These are phyloP conservation scores for Lycophotia porphyrea DNA, from an alignment of 2,888 invertebrate species.

Conservation along the genomic window DNA sequence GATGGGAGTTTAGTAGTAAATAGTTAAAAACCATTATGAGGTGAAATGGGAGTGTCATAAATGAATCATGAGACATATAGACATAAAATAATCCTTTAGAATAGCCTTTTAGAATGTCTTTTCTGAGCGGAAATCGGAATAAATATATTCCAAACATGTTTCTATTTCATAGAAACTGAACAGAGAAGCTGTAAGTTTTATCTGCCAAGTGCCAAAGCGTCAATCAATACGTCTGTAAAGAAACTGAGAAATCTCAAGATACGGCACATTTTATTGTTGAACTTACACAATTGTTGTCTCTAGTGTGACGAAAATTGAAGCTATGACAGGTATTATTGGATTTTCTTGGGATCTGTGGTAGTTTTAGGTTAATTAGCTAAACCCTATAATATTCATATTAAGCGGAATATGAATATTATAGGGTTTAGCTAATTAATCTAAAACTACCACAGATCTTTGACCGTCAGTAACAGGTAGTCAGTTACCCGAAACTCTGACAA, in stretches of 20 bases:
- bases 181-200: background rate
- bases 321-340: background rate
- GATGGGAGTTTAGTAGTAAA: background rate
- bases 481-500: no score
- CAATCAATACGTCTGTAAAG: background rate
- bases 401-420: no score
- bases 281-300: background rate
- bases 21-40: constrained; percentile 1
- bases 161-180: background rate
- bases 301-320: background rate
- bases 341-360: no score
- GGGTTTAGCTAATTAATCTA: background rate
- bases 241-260: background rate
- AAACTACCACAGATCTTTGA: background rate
- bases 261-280: background rate
- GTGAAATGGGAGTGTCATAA: background rate
- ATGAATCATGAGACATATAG: background rate
- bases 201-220: background rate
- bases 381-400: no score
- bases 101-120: background rate
- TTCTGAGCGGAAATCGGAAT: background rate
- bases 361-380: no score
- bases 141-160: constrained; percentile 1
- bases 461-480: no score
- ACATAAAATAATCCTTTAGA: background rate